Conservation (phyloP, 2,797 vertebrate species). For the Allobates femoralis region DNA sequence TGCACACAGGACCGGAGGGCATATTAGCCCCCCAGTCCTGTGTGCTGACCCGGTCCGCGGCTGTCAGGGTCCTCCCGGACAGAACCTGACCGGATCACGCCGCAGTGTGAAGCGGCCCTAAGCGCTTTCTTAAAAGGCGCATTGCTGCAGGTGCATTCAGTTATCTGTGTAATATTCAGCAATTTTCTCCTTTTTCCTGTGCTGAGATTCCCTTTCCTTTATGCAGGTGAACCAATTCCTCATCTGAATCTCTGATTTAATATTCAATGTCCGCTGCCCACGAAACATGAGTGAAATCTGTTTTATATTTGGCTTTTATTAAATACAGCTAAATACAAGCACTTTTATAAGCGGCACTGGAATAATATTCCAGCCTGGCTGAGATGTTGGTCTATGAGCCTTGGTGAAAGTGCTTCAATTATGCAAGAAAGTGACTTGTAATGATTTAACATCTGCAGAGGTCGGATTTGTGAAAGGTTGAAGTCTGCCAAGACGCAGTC, state of each 20-base stretch:
- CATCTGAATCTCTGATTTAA: slow-evolving; percentile 14
- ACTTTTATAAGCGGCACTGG: slow-evolving; percentile 10
- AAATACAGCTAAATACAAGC: slow-evolving; percentile 29
- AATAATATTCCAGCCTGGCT: slow-evolving; percentile 23
- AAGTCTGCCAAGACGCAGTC: slow-evolving; percentile 30
- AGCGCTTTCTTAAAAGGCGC: neutral
- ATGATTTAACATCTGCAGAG: slow-evolving; percentile 54
- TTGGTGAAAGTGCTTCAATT: slow-evolving; percentile 56
- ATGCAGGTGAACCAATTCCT: slow-evolving; percentile 1
- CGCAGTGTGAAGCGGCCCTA: too few species aligned
- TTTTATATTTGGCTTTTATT: slow-evolving; percentile 51
- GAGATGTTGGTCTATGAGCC: slow-evolving; percentile 29
- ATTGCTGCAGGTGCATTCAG: neutral
- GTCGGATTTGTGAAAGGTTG: slow-evolving; percentile 49
- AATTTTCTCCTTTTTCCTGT: neutral
- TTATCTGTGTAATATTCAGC: neutral
- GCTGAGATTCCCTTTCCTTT: neutral
- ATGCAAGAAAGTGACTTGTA: slow-evolving; percentile 55
- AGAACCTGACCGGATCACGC: too few species aligned
- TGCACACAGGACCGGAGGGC: too few species aligned
- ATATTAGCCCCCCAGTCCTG: too few species aligned
- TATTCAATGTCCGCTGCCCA: neutral
- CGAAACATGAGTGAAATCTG: slow-evolving; percentile 34
- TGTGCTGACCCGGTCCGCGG: too few species aligned
- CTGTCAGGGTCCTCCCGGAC: too few species aligned